A percentile compares a stretch with the other conserved stretches of the same genome.
phyloP scores from a whole-genome alignment of 2,888 invertebrate genomes.

The Cephus pulcher region DNA sequence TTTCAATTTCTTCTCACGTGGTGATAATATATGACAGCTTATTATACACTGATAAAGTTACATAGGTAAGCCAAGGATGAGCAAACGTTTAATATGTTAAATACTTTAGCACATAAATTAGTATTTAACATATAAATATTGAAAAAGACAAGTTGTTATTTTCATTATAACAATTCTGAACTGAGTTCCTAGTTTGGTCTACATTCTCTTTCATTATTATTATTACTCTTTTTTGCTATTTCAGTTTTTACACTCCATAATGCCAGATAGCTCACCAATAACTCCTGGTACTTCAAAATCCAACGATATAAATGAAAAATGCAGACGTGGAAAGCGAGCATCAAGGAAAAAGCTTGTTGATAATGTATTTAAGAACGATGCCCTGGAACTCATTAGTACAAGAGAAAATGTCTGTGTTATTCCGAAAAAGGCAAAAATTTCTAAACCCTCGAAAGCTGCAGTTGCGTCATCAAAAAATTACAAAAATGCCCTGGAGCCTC shows the following conservation, averaged over 20 bases:
- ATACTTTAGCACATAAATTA: background rate
- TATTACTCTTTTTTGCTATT: background rate
- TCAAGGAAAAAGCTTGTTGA: background rate
- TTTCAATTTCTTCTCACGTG: background rate
- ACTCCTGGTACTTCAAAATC: background rate
- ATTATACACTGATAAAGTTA: background rate
- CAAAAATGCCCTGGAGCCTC: background rate
- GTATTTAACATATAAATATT: background rate
- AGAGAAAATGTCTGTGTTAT: background rate
- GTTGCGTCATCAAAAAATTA: background rate
- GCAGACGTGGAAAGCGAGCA: background rate
- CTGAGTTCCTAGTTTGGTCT: background rate
- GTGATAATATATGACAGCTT: background rate
- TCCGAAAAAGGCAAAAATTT: background rate
- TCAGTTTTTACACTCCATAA: background rate
- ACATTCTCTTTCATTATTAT: background rate
- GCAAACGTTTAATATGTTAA: background rate
- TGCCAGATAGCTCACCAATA: background rate
- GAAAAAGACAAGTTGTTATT: background rate
- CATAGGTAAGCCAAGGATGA: background rate
- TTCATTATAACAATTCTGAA: background rate
- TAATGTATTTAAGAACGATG: background rate
- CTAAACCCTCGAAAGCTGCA: background rate
- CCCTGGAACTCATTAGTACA: background rate
- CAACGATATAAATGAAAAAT: background rate